Evolutionary conservation across 2,797 vertebrate species (phyloP), one percentile per base, ranked within the genome.

Genomic region (Gadopsis bispinosus): DNA sequence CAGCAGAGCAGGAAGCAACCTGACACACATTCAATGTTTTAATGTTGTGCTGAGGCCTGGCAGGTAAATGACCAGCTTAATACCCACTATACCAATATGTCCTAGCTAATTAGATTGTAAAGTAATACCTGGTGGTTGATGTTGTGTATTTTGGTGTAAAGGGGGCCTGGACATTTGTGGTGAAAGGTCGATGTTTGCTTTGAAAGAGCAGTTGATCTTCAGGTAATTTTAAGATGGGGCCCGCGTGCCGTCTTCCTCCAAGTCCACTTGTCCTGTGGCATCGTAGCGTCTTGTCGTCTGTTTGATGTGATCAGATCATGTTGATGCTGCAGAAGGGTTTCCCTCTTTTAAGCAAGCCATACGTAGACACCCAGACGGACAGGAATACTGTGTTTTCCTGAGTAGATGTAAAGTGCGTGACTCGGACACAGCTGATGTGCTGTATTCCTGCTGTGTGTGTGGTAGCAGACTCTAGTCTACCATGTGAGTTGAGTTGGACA

Each of bases 351-450:
- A 63, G 48, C 1, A 16, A 13, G 37, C 56, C 20, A 26, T 41
- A 16, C 14, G 3, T 4, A 67, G 7, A 51, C 64, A 43, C 33
- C 50, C 33, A 33, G 4, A 68, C 19, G 26, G 39, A 58, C 29
- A 22, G 5, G 5, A 5, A 50, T 26, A 20, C 31, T 50, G 50
- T 43, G 39, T 58, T 35, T 59, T 47, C 39, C 33, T 53, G 17
- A 16, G 17, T 31, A 31, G 17, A 59, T 37, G 26, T 48, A 61
- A 41, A 50, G 45, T 43, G 58, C 1, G 5, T 41, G 78, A 73
- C 55, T 73, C 50, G 67, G 54, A 2, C 55, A 53, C 63, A 63
- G 64, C 58, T 73, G 41, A 68, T 55, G 45, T 5, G 31, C 31
- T 71, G 43, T 43, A 20, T 19, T 26, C 26, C 47, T 6, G 69